Conservation (phyloP, 2,888 invertebrate species). For the Apamea epomidion region DNA sequence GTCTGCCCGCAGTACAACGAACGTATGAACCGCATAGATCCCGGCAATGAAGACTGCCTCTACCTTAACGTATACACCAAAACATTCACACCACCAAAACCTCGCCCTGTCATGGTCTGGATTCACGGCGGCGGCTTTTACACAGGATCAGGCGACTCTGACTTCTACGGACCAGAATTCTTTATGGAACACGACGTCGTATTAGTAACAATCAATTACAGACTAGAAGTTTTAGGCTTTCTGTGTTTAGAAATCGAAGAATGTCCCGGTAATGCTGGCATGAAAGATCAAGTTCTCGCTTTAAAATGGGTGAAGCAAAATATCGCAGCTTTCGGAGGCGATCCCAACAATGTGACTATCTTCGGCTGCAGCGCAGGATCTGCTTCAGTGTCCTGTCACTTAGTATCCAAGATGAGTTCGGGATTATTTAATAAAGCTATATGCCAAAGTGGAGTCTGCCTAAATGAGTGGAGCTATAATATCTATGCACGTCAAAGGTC, state of each 20-base stretch:
- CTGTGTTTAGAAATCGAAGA: conserved; percentile 86
- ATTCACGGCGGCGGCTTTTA: conserved; percentile 89
- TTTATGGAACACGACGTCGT: conserved; percentile 84
- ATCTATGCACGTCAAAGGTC: conserved; percentile 81
- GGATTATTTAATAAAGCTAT: conserved; percentile 87
- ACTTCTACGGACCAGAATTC: conserved; percentile 88
- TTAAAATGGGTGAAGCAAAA: conserved; percentile 87
- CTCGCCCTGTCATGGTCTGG: conserved; percentile 87
- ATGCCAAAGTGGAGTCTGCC: conserved; percentile 87
- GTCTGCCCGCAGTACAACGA: conserved; percentile 88
- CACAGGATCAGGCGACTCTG: conserved; percentile 87
- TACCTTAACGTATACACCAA: conserved; percentile 92
- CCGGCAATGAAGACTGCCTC: conserved; percentile 92
- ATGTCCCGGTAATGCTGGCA: conserved; percentile 87
- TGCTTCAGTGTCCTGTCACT: conserved; percentile 82
- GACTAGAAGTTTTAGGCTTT: conserved; percentile 87
- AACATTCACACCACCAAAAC: conserved; percentile 68
- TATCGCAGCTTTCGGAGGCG: conserved; percentile 84
- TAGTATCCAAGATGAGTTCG: conserved; percentile 84
- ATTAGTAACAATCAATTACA: conserved; percentile 87
- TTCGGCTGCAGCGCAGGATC: conserved; percentile 89
- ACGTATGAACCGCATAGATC: conserved; percentile 85
- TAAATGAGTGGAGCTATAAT: conserved; percentile 86
- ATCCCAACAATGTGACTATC: conserved; percentile 83
- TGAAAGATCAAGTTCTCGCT: conserved; percentile 89